A percentile compares a stretch with the other conserved stretches of the same genome.
These are phyloP conservation scores for Thelaira solivaga DNA, from an alignment of 2,888 invertebrate genomes.

Conservation along the genomic window DNA sequence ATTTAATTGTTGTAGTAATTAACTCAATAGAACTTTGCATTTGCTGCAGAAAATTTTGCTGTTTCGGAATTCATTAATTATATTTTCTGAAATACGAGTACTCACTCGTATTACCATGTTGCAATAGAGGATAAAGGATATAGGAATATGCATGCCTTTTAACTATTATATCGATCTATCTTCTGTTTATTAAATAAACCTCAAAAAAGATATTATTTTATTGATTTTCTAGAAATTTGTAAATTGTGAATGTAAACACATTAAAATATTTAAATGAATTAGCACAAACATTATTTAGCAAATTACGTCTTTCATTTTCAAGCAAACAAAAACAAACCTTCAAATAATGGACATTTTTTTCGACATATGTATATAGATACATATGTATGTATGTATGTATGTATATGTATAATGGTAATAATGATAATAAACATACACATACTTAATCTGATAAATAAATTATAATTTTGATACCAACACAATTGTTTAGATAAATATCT, in stretches of 20 bases:
- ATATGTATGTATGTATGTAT: background rate
- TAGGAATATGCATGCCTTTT: too few species aligned
- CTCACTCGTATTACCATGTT: too few species aligned
- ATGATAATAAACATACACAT: background rate
- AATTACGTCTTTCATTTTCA: slow-evolving; percentile 18
- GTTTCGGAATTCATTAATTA: too few species aligned
- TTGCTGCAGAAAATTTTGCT: too few species aligned
- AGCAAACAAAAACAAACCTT: background rate
- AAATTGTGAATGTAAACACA: background rate
- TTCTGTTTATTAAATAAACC: too few species aligned
- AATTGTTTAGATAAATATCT: slow-evolving; percentile 26
- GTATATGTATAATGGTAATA: too few species aligned
- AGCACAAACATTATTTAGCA: background rate
- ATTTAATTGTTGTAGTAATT: too few species aligned
- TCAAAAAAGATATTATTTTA: background rate
- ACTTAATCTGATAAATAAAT: slow-evolving; percentile 23
- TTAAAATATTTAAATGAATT: background rate
- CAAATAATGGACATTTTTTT: background rate
- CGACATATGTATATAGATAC: too few species aligned
- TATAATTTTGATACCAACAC: slow-evolving; percentile 29
- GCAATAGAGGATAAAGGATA: too few species aligned
- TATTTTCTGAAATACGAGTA: too few species aligned
- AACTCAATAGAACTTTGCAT: too few species aligned
- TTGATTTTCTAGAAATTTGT: background rate
- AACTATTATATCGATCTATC: too few species aligned